Conservation (phyloP, 2,113 vertebrate genomes). For the Ailuropoda melanoleuca region DNA sequence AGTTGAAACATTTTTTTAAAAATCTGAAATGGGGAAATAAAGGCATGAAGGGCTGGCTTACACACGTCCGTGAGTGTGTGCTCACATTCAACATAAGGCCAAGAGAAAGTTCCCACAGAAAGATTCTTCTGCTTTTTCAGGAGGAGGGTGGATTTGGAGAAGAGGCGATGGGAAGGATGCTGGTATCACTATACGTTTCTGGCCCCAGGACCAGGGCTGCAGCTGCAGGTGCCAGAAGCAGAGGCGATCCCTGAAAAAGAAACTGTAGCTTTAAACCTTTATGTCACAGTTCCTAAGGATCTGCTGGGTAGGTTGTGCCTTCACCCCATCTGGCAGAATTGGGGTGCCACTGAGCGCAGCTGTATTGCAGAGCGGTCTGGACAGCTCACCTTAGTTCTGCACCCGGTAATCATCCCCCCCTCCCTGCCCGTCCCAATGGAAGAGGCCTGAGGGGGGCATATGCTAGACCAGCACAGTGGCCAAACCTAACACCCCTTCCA, state of each 20-base stretch:
- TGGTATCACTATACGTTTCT: neutral
- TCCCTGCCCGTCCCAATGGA: accelerated
- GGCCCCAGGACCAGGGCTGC: neutral
- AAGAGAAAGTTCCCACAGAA: neutral
- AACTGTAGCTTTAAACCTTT: neutral
- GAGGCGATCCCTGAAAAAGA: neutral
- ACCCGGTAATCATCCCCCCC: accelerated
- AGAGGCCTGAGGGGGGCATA: neutral
- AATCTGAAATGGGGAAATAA: neutral
- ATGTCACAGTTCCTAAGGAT: neutral
- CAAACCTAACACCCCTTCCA: neutral
- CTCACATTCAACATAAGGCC: neutral
- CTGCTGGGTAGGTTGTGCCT: neutral
- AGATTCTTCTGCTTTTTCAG: neutral
- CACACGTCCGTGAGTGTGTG: neutral
- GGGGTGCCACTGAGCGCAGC: neutral
- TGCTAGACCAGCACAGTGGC: neutral
- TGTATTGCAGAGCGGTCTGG: neutral
- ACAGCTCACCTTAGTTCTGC: neutral
- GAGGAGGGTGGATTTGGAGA: neutral
- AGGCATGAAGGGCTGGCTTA: neutral
- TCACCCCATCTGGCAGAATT: neutral
- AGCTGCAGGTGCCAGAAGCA: neutral
- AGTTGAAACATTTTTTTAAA: neutral
- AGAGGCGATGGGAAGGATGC: neutral